Conservation (phyloP, 2,113 vertebrate genomes). For the Puma concolor region DNA sequence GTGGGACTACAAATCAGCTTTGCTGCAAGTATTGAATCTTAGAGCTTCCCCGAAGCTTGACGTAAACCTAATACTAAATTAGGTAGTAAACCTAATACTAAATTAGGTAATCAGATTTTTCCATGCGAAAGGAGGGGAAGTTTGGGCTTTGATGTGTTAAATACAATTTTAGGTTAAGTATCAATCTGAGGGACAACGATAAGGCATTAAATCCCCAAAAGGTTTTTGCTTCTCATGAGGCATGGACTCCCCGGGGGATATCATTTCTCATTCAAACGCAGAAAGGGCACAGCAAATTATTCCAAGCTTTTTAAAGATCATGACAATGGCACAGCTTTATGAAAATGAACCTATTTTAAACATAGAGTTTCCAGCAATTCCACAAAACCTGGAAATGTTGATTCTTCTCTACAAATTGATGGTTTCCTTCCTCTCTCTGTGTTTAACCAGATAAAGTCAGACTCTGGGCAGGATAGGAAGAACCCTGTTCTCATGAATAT, state of each 20-base stretch:
- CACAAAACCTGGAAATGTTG: slow-evolving; percentile 31
- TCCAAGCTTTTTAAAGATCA: slow-evolving; percentile 45
- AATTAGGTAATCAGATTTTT: slow-evolving; percentile 48
- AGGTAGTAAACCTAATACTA: slow-evolving; percentile 38
- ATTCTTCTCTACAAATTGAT: slow-evolving; percentile 42
- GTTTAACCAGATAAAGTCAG: slow-evolving; percentile 4
- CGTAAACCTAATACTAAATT: slow-evolving; percentile 44
- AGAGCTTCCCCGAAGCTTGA: slow-evolving; percentile 25
- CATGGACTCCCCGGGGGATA: neutral
- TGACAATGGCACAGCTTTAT: neutral
- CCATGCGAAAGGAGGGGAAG: neutral
- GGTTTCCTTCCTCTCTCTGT: neutral
- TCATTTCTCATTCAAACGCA: slow-evolving; percentile 45
- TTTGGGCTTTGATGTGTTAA: slow-evolving; percentile 18
- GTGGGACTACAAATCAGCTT: neutral
- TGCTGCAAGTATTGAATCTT: slow-evolving; percentile 8
- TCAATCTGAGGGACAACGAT: slow-evolving; percentile 26
- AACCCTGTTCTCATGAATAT: neutral
- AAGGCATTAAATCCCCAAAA: slow-evolving; percentile 22
- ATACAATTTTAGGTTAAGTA: slow-evolving; percentile 39
- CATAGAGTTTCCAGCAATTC: neutral
- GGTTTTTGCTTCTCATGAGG: slow-evolving; percentile 17
- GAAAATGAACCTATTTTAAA: slow-evolving; percentile 58
- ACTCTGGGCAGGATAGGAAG: slow-evolving; percentile 20
- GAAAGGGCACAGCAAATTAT: slow-evolving; percentile 48